Conservation (phyloP, 2,113 vertebrate species). For the Chaenocephalus aceratus region DNA sequence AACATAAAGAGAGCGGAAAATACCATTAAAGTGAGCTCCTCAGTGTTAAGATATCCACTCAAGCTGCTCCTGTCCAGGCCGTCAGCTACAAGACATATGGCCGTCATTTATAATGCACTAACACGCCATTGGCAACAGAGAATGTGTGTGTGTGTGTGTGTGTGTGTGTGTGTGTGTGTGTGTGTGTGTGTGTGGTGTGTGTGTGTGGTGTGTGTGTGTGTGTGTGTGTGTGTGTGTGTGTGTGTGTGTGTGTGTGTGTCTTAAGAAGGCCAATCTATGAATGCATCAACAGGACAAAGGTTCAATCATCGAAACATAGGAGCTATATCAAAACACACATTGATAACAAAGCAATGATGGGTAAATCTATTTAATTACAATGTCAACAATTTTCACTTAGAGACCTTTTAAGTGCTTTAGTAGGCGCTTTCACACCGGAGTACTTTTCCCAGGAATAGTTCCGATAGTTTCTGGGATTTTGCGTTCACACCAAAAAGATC, state of each 20-base stretch:
- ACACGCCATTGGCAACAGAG: constrained; percentile 19
- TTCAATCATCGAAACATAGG: constrained; percentile 32
- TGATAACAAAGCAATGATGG: neutral
- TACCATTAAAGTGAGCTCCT: neutral
- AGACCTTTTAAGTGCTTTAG: neutral
- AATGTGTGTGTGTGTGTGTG: constrained; percentile 1
- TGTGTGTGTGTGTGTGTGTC: too few species aligned
- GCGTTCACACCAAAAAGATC: too few species aligned
- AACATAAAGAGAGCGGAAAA: neutral
- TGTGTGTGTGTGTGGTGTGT: neutral
- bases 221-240: neutral
- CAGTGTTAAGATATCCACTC: constrained; percentile 45
- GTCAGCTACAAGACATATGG: constrained; percentile 70
- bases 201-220: neutral
- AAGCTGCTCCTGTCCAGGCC: constrained; percentile 43
- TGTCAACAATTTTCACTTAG: neutral
- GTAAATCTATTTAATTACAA: neutral
- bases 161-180: too few species aligned
- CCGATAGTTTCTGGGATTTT: too few species aligned
- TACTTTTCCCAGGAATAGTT: too few species aligned
- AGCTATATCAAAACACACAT: constrained; percentile 14
- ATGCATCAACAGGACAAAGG: constrained; percentile 1
- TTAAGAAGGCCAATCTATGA: too few species aligned
- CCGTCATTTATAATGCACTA: constrained; percentile 75
- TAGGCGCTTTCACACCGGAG: neutral